A percentile compares a stretch with the other conserved stretches of the same genome.
Evolutionary conservation across 2,113 vertebrate species (phyloP).

Genomic region (Todiramphus saurophagus): DNA sequence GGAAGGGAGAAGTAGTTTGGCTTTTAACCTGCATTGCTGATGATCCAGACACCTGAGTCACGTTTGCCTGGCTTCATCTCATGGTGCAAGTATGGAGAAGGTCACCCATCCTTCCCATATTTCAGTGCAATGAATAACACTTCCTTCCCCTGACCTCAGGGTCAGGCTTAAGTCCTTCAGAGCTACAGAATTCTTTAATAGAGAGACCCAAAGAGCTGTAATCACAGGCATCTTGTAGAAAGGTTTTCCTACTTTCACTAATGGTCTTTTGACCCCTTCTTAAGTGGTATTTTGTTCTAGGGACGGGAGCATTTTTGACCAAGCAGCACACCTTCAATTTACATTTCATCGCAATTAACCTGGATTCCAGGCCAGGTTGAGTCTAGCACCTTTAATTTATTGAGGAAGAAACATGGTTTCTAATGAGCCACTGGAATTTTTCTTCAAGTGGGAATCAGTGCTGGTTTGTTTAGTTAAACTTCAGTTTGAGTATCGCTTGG

Average conservation of each 20-base stretch:
- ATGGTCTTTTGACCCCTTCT: neutral
- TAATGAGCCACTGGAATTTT: neutral
- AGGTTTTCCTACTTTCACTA: neutral
- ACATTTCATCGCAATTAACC: neutral
- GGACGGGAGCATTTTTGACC: neutral
- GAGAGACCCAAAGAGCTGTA: neutral
- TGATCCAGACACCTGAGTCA: neutral
- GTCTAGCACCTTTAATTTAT: neutral
- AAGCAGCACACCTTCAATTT: neutral
- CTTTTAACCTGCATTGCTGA: neutral
- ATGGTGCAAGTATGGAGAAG: neutral
- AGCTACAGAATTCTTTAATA: neutral
- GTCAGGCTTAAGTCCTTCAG: neutral
- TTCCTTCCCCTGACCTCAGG: neutral
- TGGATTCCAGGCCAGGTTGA: neutral
- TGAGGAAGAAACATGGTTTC: neutral
- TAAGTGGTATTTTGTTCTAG: neutral
- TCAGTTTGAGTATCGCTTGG: neutral
- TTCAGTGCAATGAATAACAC: neutral
- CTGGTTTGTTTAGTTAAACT: constrained; percentile 19
- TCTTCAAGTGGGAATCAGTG: neutral
- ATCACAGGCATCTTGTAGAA: neutral
- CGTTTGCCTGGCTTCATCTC: neutral
- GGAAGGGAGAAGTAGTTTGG: neutral
- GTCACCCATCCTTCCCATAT: neutral